phyloP scores from a whole-genome alignment of 2,797 vertebrate genomes.

The Tinamus major region DNA sequence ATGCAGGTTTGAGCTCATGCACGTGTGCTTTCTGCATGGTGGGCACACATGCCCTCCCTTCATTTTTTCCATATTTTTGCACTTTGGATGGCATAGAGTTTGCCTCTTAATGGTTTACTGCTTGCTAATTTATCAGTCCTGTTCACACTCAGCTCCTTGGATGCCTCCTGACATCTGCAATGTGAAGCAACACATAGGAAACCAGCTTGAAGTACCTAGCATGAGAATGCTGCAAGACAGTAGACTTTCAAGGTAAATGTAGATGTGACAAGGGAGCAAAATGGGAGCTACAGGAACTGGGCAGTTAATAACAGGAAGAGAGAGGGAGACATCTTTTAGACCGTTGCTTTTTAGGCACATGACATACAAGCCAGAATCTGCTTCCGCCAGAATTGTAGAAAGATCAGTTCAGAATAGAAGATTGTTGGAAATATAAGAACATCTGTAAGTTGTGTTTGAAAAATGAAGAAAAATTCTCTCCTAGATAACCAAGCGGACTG shows the following conservation, averaged over 20 bases:
- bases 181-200: not conserved
- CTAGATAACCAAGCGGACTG: conserved; percentile 89
- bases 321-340: not conserved
- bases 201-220: not conserved
- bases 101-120: not conserved
- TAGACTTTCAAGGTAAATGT: not conserved
- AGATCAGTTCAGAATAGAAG: not conserved
- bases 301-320: not conserved
- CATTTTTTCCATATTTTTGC: not conserved
- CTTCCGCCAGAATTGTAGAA: not conserved
- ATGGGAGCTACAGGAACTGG: not conserved
- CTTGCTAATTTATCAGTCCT: not conserved
- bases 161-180: not conserved
- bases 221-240: too few relatives aligned
- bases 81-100: not conserved
- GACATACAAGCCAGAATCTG: not conserved
- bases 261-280: not conserved
- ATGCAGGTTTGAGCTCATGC: not conserved
- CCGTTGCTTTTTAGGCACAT: not conserved
- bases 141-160: not conserved
- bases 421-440: not conserved
- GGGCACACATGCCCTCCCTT: not conserved
- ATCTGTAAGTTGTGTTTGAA: accelerated
- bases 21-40: too few relatives aligned
- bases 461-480: not conserved